A percentile compares a stretch with the other conserved stretches of the same genome.
phyloP scores from a whole-genome alignment of 2,113 vertebrate genomes.

The Struthio camelus region DNA sequence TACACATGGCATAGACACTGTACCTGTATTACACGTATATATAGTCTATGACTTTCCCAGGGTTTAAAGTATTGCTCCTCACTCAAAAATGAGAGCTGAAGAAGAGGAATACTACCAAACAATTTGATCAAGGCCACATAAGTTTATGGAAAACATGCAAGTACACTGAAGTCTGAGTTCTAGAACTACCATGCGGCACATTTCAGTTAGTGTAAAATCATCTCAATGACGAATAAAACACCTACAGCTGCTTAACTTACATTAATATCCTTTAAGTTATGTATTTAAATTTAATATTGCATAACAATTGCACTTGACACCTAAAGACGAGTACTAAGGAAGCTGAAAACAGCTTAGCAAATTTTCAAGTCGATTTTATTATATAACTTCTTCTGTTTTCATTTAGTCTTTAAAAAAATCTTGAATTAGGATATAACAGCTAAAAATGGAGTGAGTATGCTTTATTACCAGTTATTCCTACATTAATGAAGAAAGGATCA shows the following conservation, averaged over 20 bases:
- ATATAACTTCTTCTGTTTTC: not conserved
- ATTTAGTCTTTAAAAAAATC: not conserved
- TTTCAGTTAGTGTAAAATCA: not conserved
- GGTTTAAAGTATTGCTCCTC: not conserved
- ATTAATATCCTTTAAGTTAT: not conserved
- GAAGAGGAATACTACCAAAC: not conserved
- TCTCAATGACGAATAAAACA: not conserved
- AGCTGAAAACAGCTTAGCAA: not conserved
- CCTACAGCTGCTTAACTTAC: not conserved
- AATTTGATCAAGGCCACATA: not conserved
- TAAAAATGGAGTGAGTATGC: not conserved
- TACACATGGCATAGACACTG: not conserved
- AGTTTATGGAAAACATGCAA: not conserved
- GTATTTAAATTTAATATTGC: not conserved
- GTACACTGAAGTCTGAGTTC: too few species aligned
- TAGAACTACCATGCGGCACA: fast-evolving
- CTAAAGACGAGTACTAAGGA: not conserved
- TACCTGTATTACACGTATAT: too few species aligned
- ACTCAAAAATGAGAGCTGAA: not conserved
- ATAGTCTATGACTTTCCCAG: not conserved
- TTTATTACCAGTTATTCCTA: not conserved
- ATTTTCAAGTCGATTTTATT: not conserved
- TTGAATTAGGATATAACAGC: not conserved
- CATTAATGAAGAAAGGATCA: not conserved
- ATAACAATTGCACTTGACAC: not conserved